Conservation (phyloP, 2,888 invertebrate genomes). For the Melinaea menophilus region DNA sequence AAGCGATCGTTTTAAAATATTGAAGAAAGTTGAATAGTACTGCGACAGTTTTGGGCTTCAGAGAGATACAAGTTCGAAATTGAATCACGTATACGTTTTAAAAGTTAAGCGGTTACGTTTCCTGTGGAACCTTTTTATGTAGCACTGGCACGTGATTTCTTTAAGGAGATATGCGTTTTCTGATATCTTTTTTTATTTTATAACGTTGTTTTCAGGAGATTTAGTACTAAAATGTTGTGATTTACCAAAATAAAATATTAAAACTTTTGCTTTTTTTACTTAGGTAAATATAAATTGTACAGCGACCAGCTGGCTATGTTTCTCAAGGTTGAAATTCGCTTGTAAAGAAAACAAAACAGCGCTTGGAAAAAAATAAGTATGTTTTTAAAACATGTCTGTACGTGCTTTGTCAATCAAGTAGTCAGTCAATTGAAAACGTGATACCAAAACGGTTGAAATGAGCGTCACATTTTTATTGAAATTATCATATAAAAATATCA, state of each 20-base stretch:
- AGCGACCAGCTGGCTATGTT: no score
- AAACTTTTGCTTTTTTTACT: no score
- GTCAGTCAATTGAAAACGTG: no score
- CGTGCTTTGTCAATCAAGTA: no score
- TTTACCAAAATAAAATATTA: not conserved
- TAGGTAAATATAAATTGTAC: no score
- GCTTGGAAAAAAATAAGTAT: no score
- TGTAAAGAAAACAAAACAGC: no score
- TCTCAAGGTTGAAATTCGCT: no score
- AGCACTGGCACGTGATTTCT: slow-evolving; percentile 65
- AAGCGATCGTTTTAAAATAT: slow-evolving; percentile 56
- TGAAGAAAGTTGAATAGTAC: slow-evolving; percentile 63
- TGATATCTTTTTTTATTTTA: slow-evolving; percentile 18
- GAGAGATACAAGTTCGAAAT: slow-evolving; percentile 70
- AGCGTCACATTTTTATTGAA: no score
- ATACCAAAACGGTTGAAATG: no score
- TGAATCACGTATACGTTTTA: slow-evolving; percentile 77
- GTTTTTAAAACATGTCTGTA: no score
- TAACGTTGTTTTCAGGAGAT: not conserved
- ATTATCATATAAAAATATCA: no score
- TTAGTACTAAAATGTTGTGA: not conserved
- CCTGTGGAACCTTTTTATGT: slow-evolving; percentile 69
- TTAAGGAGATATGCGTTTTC: slow-evolving; percentile 31
- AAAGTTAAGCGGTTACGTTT: slow-evolving; percentile 75
- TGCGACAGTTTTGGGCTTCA: slow-evolving; percentile 63